Evolutionary conservation across 2,888 invertebrate genomes (phyloP).

Genomic region (Mythimna ferrago): DNA sequence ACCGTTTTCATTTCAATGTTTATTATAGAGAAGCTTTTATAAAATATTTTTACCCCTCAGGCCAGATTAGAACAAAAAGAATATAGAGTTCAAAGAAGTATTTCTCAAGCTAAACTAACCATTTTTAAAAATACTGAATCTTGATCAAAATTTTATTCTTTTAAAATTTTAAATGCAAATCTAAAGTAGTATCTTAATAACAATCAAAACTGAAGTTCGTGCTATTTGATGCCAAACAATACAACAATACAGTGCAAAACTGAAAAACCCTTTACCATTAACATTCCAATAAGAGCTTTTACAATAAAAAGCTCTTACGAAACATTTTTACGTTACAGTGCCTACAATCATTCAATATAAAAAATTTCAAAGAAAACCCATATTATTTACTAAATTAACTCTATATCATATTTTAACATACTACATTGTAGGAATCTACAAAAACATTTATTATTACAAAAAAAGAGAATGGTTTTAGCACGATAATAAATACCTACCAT

Average conservation of each 20-base stretch:
- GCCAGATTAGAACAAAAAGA: not conserved
- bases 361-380: not conserved
- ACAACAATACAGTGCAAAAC: not conserved
- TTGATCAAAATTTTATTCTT: not conserved
- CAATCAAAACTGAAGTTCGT: not conserved
- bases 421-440: constrained; percentile 15
- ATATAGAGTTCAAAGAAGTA: not conserved
- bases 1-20: constrained; percentile 33
- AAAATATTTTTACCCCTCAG: constrained; percentile 1
- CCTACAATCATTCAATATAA: not conserved
- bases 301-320: not conserved
- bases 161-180: not conserved
- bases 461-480: constrained; percentile 23
- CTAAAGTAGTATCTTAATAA: not conserved
- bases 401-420: not conserved
- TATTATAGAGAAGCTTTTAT: constrained; percentile 22
- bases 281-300: not conserved
- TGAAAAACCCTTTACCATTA: not conserved
- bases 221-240: not conserved
- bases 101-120: not conserved
- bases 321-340: not conserved
- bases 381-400: not conserved
- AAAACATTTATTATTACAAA: not conserved
- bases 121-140: not conserved
- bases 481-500: constrained; percentile 60